Base-by-base conservation (phyloP, 2,797 vertebrate genomes). In the Acridotheres tristis region DNA sequence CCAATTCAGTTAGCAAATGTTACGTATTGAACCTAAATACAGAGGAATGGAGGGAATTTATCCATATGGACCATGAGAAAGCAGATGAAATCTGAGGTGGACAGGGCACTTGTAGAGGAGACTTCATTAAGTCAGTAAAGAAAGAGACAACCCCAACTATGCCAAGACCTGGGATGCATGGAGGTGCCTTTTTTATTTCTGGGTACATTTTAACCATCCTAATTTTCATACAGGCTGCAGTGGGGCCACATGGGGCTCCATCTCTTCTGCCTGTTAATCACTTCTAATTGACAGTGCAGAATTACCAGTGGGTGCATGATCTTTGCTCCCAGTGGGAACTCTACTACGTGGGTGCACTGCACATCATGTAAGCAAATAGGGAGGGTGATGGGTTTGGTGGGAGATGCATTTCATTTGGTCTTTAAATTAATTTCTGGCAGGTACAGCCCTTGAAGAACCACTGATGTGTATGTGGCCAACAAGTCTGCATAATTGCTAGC, bases 361-460 rank as follows among this genome's bases (percentile, higher is more conserved):
- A 20, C 36, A 10, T 30, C 66, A 2, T 8, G 30, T 81, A 90
- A 90, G 77, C 69, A 86, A 88, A 86, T 11, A 48, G 72, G 47
- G 58, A 77, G 72, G 34, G 42, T 23, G 74, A 50, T 50, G 58
- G 34, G 11, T 85, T 82, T 80, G 76, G 53, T 89, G 54, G 65
- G 66, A 89, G 55, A 81, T 1, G 11, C 30, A 2, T 89, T 85
- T 94, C 43, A 77, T 66, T 34, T 32, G 59, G 21, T 14, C 29
- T 86, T 82, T 62, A 88, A 75, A 72, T 59, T 85, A 10, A 5
- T 71, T 85, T 59, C 55, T 96, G 76, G 73, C 55, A 94, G 69
- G 51, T 76, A 50, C 54, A 84, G 79, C 47, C 89, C 68, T 59
- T 59, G 43, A 78, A 79, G 76, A 84, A 72, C 66, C 55, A 45